Conservation (phyloP, 2,797 vertebrate genomes). For the Falco peregrinus region DNA sequence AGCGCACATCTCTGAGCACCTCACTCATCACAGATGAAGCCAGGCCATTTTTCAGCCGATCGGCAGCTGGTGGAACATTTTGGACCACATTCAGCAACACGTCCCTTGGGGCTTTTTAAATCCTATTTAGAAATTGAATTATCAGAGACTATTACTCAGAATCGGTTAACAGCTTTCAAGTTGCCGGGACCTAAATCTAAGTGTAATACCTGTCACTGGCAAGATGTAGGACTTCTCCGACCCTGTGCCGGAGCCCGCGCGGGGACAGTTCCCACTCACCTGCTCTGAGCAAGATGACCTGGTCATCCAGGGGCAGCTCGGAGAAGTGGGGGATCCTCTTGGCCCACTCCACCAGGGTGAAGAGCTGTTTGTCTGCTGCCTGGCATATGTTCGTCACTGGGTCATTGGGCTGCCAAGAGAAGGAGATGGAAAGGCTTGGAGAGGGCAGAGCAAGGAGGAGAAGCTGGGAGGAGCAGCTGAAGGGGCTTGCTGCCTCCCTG, state of each 20-base stretch:
- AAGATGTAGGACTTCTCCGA: accelerated
- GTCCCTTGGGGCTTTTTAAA: not conserved
- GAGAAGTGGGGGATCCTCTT: slow-evolving; percentile 98
- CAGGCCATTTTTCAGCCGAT: not conserved
- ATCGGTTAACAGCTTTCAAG: not conserved
- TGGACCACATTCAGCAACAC: not conserved
- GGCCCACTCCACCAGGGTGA: slow-evolving; percentile 98
- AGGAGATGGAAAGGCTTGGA: not conserved
- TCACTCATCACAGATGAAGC: not conserved
- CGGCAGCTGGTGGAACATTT: not conserved
- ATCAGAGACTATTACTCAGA: not conserved
- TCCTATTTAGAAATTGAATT: not conserved
- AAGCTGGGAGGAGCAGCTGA: not conserved
- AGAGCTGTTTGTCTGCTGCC: slow-evolving; percentile 98
- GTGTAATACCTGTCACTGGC: accelerated
- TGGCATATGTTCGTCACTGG: slow-evolving; percentile 98
- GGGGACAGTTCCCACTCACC: slow-evolving; percentile 75
- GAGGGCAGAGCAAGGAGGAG: not conserved
- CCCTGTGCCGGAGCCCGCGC: accelerated
- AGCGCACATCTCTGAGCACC: not conserved
- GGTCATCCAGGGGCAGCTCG: slow-evolving; percentile 95
- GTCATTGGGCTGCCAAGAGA: slow-evolving; percentile 87
- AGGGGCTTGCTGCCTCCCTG: not conserved
- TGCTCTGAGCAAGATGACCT: slow-evolving; percentile 96
- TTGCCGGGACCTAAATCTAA: not conserved